A percentile compares a stretch with the other conserved stretches of the same genome.
phyloP scores from a whole-genome alignment of 1,140 invertebrate species.

The Mylabris phalerata region DNA sequence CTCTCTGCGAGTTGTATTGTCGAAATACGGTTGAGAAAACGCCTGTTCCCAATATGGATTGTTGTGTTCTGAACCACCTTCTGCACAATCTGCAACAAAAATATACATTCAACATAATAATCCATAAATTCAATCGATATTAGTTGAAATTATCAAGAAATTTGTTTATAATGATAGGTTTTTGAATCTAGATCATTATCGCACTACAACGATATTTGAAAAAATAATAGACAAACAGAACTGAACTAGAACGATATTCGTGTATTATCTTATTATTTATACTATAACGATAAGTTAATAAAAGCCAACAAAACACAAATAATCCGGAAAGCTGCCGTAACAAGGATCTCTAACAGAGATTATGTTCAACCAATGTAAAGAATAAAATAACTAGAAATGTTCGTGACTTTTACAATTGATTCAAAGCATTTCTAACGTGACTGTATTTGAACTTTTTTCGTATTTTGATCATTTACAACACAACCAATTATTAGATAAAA shows the following conservation, averaged over 20 bases:
- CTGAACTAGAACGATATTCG: too few relatives aligned
- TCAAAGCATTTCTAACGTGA: constrained; percentile 10
- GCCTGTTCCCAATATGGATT: constrained; percentile 59
- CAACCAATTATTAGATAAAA: constrained; percentile 13
- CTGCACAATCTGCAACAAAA: constrained; percentile 34
- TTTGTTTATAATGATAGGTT: too few relatives aligned
- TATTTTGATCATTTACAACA: constrained; percentile 13
- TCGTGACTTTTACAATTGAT: constrained; percentile 15
- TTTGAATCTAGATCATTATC: too few relatives aligned
- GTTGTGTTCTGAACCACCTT: constrained; percentile 33
- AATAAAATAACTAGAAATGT: constrained; percentile 8
- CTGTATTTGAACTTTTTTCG: constrained; percentile 8
- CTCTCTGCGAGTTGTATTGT: constrained; percentile 77
- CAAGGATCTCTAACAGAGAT: not conserved
- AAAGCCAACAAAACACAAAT: too few relatives aligned
- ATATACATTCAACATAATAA: not conserved
- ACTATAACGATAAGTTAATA: too few relatives aligned
- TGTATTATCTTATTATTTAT: too few relatives aligned
- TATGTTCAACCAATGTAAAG: constrained; percentile 9
- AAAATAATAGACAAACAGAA: too few relatives aligned
- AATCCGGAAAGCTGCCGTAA: too few relatives aligned
- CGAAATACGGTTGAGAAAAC: constrained; percentile 81
- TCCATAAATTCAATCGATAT: too few relatives aligned
- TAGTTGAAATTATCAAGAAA: too few relatives aligned
- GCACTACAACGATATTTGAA: too few relatives aligned